phyloP scores from a whole-genome alignment of 1,140 invertebrate species.

The Achroia grisella region DNA sequence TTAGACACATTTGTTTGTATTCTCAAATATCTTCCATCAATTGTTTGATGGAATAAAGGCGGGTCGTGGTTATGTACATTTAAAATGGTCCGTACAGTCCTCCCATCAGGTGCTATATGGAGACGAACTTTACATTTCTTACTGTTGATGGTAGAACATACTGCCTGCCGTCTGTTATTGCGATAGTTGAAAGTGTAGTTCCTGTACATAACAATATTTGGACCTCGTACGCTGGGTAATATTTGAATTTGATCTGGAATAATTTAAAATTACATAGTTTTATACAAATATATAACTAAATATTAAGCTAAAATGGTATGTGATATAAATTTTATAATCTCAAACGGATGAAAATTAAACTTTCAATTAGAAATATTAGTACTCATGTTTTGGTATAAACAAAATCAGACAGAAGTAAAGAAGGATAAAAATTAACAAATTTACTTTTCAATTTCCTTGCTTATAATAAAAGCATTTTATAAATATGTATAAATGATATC shows the following conservation, averaged over 20 bases:
- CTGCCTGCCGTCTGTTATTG: slow-evolving; percentile 2
- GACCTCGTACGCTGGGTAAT: not conserved
- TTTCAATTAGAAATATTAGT: no score
- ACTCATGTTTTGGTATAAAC: no score
- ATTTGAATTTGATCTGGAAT: not conserved
- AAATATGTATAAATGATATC: no score
- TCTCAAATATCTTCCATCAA: slow-evolving; percentile 3
- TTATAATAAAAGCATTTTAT: no score
- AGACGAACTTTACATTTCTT: slow-evolving; percentile 15
- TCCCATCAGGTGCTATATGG: slow-evolving; percentile 11
- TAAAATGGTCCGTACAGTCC: slow-evolving; percentile 1
- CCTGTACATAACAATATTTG: slow-evolving; percentile 5
- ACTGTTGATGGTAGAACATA: slow-evolving; percentile 12
- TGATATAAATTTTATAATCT: no score
- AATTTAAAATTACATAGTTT: not conserved
- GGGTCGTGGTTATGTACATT: slow-evolving; percentile 19
- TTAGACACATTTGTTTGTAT: no score
- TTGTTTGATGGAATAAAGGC: slow-evolving; percentile 12
- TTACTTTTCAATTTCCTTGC: no score
- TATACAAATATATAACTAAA: no score
- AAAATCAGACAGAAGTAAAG: no score
- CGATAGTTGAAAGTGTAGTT: slow-evolving; percentile 16
- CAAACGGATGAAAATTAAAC: no score
- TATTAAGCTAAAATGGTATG: no score
- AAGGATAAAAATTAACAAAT: no score